These are phyloP conservation scores for Rhagonycha lutea DNA, from an alignment of 2,888 invertebrate species.

Conservation along the genomic window DNA sequence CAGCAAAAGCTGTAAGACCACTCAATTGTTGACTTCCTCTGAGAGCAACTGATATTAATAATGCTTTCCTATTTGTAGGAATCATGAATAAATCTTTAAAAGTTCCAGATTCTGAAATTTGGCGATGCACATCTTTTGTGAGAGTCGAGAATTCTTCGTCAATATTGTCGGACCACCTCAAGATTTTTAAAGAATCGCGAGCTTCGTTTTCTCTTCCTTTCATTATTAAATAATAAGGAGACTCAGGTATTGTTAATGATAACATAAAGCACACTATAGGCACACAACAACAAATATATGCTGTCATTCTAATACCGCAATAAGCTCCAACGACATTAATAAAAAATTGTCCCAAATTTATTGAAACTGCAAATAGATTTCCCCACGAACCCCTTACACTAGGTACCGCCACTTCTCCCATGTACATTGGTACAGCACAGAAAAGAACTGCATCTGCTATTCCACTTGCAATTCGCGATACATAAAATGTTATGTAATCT, in stretches of 20 bases:
- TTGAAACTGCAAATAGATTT: slow-evolving; percentile 36
- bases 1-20: slow-evolving; percentile 41
- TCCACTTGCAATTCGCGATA: slow-evolving; percentile 41
- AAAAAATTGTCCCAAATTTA: slow-evolving; percentile 39
- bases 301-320: slow-evolving; percentile 59
- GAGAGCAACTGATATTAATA: slow-evolving; percentile 35
- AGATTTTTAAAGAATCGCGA: slow-evolving; percentile 34
- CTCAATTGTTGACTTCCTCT: slow-evolving; percentile 43
- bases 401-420: slow-evolving; percentile 43
- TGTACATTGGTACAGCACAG: slow-evolving; percentile 41
- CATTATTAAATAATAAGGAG: slow-evolving; percentile 43
- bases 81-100: slow-evolving; percentile 42
- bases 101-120: slow-evolving; percentile 42
- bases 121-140: slow-evolving; percentile 40
- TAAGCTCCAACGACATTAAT: slow-evolving; percentile 62
- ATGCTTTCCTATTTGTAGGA: slow-evolving; percentile 41
- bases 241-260: slow-evolving; percentile 68
- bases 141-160: slow-evolving; percentile 40
- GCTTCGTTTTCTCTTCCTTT: slow-evolving; percentile 39
- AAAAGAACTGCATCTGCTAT: slow-evolving; percentile 42
- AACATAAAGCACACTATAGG: slow-evolving; percentile 61
- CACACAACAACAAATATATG: slow-evolving; percentile 61
- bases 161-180: slow-evolving; percentile 42
- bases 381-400: slow-evolving; percentile 44
- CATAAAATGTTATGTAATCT: slow-evolving; percentile 42